These are phyloP conservation scores for Eupsittula cactorum DNA, from an alignment of 2,113 vertebrate genomes.

Conservation along the genomic window DNA sequence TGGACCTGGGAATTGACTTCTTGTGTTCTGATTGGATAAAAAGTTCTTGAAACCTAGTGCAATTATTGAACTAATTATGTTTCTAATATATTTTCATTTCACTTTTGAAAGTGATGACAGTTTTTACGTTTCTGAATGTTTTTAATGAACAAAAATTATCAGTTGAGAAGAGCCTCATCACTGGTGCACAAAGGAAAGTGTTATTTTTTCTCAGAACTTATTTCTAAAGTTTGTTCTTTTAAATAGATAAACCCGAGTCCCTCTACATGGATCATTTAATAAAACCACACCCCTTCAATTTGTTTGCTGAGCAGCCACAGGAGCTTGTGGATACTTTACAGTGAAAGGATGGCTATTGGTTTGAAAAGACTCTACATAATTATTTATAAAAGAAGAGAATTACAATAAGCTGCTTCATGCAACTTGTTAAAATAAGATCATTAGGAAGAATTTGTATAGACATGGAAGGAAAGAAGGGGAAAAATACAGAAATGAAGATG, in stretches of 20 bases:
- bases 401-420: background rate
- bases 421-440: slow-evolving; percentile 22
- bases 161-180: background rate
- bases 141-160: background rate
- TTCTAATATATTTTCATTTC: background rate
- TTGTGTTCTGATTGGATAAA: background rate
- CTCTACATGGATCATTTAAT: background rate
- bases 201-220: background rate
- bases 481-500: slow-evolving; percentile 39
- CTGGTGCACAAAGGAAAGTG: background rate
- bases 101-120: background rate
- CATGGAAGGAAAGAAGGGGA: background rate
- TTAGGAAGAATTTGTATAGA: slow-evolving; percentile 14
- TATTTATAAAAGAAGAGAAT: slow-evolving; percentile 18
- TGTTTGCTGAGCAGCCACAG: background rate
- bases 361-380: slow-evolving; percentile 1
- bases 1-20: background rate
- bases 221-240: background rate
- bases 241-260: background rate
- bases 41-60: background rate
- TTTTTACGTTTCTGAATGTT: background rate
- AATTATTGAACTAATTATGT: background rate
- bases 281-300: background rate
- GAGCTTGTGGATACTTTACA: background rate
- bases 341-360: background rate